Base-by-base conservation (phyloP, 2,888 invertebrate genomes). In the Drosophila villosipedis region DNA sequence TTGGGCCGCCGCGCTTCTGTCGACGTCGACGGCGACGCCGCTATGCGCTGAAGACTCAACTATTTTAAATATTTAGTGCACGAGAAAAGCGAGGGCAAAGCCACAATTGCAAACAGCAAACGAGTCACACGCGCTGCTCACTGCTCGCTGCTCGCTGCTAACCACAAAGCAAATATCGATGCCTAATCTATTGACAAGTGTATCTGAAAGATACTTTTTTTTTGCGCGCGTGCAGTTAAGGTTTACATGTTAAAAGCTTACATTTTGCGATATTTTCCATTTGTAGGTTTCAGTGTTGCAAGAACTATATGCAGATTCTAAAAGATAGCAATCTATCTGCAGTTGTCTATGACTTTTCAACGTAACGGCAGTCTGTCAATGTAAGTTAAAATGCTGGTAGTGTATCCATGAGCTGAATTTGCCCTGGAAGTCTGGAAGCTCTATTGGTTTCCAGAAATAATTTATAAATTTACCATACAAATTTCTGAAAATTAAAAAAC, bases 41-140 rank as follows among this genome's bases (percentile, higher is more conserved):
- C 71, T 66, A 76, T 68, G 71, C 78, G 66, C 80, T 80, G 72
- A 76, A 82, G 67, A 84, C 71, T 72, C 77, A 83, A 76, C 78
- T 82, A 90, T 90, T 90, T 91, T 81, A 91, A 90, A 90, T 90
- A 90, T 90, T 90, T 90, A 87, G 90, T 89, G 77, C 90, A 90
- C 82, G 78, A 89, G 88, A 89, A 87, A 80, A 75, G 78, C 67
- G 84, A 81, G 69, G 80, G 80, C 80, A 79, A 67, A 77, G 63
- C 61, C 74, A 52, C 57, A 74, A 50, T 31, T 22, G 37, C 47
- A 64, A 28, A 30, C 57, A 50, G 43, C 53, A 52, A 58, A 49
- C 50, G 49, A 62, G 82, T 77, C 88, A 80, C 85, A 82, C 73
- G 71, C 75, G 66, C 67, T 49, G 65, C 60, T 57, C 55, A 50